Percentiles rank a stretch among this genome's conserved stretches.
phyloP scores from a whole-genome alignment of 2,888 invertebrate genomes.

The Polymixis flavicincta region DNA sequence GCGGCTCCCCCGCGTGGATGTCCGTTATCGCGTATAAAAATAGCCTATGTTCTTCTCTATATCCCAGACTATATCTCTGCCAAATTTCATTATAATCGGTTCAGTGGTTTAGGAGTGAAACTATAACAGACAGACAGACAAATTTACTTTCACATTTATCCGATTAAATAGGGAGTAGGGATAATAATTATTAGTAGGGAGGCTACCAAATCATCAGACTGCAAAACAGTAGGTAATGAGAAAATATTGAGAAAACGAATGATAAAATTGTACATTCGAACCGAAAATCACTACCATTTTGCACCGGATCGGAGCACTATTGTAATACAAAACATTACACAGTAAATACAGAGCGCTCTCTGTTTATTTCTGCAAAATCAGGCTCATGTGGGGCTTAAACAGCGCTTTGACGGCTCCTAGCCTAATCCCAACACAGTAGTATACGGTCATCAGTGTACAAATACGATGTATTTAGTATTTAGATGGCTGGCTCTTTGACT shows the following conservation, averaged over 20 bases:
- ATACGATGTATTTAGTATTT: constrained; percentile 50
- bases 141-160: too few species aligned
- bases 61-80: too few species aligned
- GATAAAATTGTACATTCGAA: background rate
- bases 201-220: too few species aligned
- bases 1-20: too few species aligned
- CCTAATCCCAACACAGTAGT: constrained; percentile 42
- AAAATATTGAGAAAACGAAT: background rate
- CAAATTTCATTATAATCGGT: too few species aligned
- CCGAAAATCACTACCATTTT: constrained; percentile 3
- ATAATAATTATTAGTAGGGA: too few species aligned
- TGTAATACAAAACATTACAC: constrained; percentile 21
- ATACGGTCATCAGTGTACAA: constrained; percentile 44
- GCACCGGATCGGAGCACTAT: background rate
- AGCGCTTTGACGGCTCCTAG: constrained; percentile 46
- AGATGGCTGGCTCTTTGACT: constrained; percentile 51
- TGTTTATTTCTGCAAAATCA: constrained; percentile 48
- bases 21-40: too few species aligned
- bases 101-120: too few species aligned
- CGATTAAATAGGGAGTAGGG: too few species aligned
- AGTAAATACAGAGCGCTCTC: constrained; percentile 22
- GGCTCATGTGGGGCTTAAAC: constrained; percentile 37
- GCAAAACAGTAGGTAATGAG: background rate
- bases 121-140: too few species aligned
- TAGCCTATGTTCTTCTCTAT: too few species aligned